Evolutionary conservation across 2,888 invertebrate genomes (phyloP).

Genomic region (Agrochola macilenta): DNA sequence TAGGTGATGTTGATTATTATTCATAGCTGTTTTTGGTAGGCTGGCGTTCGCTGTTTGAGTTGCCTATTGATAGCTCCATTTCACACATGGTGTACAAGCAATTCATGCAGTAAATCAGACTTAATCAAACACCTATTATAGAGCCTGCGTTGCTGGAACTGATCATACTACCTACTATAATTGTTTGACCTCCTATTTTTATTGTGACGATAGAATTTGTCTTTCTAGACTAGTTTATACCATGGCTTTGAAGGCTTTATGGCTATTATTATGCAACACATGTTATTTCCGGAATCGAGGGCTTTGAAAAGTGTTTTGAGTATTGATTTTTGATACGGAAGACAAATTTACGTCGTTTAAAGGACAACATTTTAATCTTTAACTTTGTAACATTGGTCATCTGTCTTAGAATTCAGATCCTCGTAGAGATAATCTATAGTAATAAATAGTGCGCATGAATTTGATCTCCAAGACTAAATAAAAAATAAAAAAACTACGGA

Average conservation of each 20-base stretch:
- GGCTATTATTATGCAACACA: background rate
- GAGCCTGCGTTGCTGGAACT: background rate
- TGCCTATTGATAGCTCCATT: slow-evolving; percentile 21
- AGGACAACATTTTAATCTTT: background rate
- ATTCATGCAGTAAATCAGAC: slow-evolving; percentile 15
- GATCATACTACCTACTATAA: background rate
- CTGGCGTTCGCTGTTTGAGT: background rate
- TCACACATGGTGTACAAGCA: slow-evolving; percentile 25
- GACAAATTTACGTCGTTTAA: background rate
- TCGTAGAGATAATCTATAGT: background rate
- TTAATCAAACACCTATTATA: slow-evolving; percentile 13
- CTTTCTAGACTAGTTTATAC: background rate
- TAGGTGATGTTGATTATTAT: slow-evolving; percentile 36
- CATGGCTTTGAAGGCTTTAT: background rate
- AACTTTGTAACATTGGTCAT: background rate
- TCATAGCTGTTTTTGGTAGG: background rate
- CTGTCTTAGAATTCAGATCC: too few relatives aligned
- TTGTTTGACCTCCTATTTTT: background rate
- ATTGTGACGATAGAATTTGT: background rate
- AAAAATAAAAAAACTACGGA: background rate
- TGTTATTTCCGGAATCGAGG: background rate
- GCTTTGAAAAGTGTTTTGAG: background rate
- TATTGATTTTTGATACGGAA: background rate
- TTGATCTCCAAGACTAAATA: background rate
- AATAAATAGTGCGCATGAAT: background rate